phyloP scores from a whole-genome alignment of 92 coral and sea anemone species.

The Virgularia gustaviana region DNA sequence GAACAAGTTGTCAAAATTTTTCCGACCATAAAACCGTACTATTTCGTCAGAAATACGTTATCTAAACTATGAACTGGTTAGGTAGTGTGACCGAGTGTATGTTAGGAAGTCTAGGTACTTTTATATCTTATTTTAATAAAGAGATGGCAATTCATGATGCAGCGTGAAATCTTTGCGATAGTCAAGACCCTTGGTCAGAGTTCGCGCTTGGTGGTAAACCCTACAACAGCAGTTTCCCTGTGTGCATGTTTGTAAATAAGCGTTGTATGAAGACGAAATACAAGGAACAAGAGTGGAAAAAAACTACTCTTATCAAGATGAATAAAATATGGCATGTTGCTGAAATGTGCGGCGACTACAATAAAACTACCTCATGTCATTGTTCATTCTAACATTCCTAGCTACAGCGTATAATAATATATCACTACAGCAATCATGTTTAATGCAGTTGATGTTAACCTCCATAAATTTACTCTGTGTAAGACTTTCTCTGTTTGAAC shows the following conservation, averaged over 20 bases:
- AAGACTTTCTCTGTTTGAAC: too few relatives aligned
- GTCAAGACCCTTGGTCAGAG: slow-evolving; percentile 8
- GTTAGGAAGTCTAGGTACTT: too few relatives aligned
- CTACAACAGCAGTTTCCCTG: slow-evolving; percentile 42
- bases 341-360: slow-evolving; percentile 7
- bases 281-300: slow-evolving; percentile 13
- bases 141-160: too few relatives aligned
- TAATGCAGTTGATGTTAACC: slow-evolving; percentile 23
- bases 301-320: slow-evolving; percentile 7
- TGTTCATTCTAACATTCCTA: slow-evolving; percentile 16
- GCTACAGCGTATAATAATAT: too few relatives aligned
- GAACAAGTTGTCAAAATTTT: slow-evolving; percentile 34
- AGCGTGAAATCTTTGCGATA: too few relatives aligned
- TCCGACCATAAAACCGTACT: not conserved
- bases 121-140: too few relatives aligned
- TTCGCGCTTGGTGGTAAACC: slow-evolving; percentile 43
- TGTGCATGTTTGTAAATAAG: slow-evolving; percentile 44
- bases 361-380: not conserved
- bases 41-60: not conserved
- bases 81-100: too few relatives aligned
- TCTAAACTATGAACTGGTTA: too few relatives aligned
- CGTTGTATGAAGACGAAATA: slow-evolving; percentile 41
- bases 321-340: slow-evolving; percentile 1
- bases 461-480: slow-evolving; percentile 12
- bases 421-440: slow-evolving; percentile 9